Conservation (phyloP, 2,797 vertebrate species). For the Arrhamphus sclerolepis region DNA sequence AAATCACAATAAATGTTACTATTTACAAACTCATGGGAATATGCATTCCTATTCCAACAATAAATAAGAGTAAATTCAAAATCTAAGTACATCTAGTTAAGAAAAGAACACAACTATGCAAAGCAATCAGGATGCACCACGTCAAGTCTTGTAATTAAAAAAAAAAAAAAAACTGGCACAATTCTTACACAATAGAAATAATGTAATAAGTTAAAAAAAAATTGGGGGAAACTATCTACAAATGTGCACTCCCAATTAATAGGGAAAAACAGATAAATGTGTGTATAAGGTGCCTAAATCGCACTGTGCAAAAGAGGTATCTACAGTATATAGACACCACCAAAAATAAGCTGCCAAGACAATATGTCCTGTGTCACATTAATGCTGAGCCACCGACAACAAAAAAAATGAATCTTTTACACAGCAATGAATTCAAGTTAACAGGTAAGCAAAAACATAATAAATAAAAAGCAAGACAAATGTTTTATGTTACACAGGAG, state of each 20-base stretch:
- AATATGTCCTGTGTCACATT: conserved; percentile 68
- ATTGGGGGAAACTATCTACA: conserved; percentile 76
- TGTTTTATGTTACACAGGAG: conserved; percentile 19
- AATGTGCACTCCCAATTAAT: conserved; percentile 77
- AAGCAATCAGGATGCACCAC: conserved; percentile 74
- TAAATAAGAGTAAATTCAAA: conserved; percentile 79
- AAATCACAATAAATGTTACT: conserved; percentile 76
- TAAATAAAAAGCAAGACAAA: conserved; percentile 9
- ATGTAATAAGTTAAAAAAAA: conserved; percentile 65
- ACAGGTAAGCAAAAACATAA: conserved; percentile 59
- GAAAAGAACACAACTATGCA: conserved; percentile 74
- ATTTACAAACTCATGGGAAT: conserved; percentile 77
- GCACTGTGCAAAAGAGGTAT: conserved; percentile 84
- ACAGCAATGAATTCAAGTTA: conserved; percentile 80
- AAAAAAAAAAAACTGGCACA: conserved; percentile 71
- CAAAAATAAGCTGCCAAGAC: conserved; percentile 76
- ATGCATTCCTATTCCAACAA: conserved; percentile 76
- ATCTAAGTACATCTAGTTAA: conserved; percentile 73
- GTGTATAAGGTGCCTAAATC: conserved; percentile 74
- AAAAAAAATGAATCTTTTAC: conserved; percentile 64
- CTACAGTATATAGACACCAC: conserved; percentile 73
- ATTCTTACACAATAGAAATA: conserved; percentile 71
- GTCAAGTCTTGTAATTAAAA: conserved; percentile 70
- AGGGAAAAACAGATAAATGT: conserved; percentile 53
- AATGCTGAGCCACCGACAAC: conserved; percentile 63